Conservation (phyloP, 2,113 vertebrate genomes). For the Columba livia region DNA sequence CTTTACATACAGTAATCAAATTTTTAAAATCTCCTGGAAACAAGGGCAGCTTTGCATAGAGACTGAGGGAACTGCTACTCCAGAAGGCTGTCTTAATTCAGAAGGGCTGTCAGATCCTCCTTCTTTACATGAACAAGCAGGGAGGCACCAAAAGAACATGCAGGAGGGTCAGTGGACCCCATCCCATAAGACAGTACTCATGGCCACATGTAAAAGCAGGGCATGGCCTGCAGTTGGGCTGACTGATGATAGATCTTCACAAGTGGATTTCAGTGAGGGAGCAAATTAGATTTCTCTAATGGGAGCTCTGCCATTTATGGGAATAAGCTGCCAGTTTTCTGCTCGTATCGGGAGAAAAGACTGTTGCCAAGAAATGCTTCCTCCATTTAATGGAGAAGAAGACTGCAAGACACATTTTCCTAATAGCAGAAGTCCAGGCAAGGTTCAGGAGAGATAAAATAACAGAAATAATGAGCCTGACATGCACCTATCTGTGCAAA, state of each 20-base stretch:
- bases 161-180: neutral
- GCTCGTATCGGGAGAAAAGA: neutral
- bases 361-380: conserved; percentile 9
- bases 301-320: conserved; percentile 5
- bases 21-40: neutral
- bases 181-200: neutral
- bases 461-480: neutral
- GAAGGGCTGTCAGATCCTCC: neutral
- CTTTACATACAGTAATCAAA: neutral
- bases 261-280: neutral
- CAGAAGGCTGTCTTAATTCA: neutral
- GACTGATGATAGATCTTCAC: neutral
- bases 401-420: neutral
- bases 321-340: conserved; percentile 11
- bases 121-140: neutral
- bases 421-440: neutral
- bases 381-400: neutral
- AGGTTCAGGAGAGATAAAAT: neutral
- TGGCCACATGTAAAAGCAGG: neutral
- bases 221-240: neutral
- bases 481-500: neutral
- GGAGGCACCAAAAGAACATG: neutral
- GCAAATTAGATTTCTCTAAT: neutral
- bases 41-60: neutral
- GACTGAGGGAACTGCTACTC: neutral